Evolutionary conservation across 2,113 vertebrate species (phyloP), one percentile per base, ranked within the genome.

Genomic region (Butorides virescens): DNA sequence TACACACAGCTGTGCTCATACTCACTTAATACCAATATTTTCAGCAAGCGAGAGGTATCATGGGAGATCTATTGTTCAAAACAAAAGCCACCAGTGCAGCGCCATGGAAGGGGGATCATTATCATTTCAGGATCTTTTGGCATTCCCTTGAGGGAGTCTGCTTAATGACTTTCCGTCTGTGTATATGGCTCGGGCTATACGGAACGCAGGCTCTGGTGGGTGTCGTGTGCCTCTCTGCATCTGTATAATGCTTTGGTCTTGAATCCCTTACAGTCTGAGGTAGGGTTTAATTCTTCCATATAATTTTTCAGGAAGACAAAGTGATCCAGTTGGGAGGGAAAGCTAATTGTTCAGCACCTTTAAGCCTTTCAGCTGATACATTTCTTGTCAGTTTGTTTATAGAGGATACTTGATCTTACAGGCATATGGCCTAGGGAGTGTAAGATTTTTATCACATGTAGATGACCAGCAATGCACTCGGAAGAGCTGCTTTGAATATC

Each of bases 1-100:
- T 97, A 97, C 95, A 97, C 97, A 97, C 96, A 98, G 98, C 98
- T 98, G 97, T 97, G 97, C 95, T 98, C 96, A 77, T 59, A 90
- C 92, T 97, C 95, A 92, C 92, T 92, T 95, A 92, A 93, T 94
- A 94, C 95, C 97, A 97, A 59, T 97, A 92, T 98, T 97, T 97
- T 82, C 95, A 95, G 97, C 65, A n/a, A 93, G 92, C 92, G 10
- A 84, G 94, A 86, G 90, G 95, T 97, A 92, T 87, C 94, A 55
- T 74, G 91, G 97, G 96, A 98, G 80, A 44, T 32, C 92, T 92
- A 68, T 97, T 98, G 97, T 97, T 98, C 73, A 70, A 91, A 91
- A 98, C 95, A 98, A 95, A 98, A 97, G 92, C 90, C 47, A 77
- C 14, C 88, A 73, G 93, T 66, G 82, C 75, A 62, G 93, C 93